Base-by-base conservation (phyloP, 2,113 vertebrate species). In the Melanerpes aurifrons region DNA sequence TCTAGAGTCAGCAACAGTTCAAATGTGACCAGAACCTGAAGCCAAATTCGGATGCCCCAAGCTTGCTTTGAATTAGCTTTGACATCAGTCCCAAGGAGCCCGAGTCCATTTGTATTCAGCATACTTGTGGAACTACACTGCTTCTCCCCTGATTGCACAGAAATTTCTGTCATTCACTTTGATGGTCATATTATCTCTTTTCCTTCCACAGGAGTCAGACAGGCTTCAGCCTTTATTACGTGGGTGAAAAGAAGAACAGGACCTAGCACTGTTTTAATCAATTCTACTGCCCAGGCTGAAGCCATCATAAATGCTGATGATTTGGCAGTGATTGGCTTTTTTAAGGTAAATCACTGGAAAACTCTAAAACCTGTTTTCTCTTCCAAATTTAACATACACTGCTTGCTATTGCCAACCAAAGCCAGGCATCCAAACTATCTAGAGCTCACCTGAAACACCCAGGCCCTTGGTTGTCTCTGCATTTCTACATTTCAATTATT, bases 171-270 rank as follows among this genome's bases (percentile, higher is more conserved):
- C 37, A 43, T 59, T 89, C 54, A 21, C 67, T 79, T 56, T 59
- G 14, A 84, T 10, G 15, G 57, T 53, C 32, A 58, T 74, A 94
- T 77, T 87, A 66, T 79, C 47, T 59, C 20, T 95, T 15, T 74
- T 91, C 25, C 74, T 73, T 91, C 83, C 26, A 26, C 73, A 99
- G 99, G 97, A 93, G 98, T 99, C 61, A 98, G 98, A 96, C 98
- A 94, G 67, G 98, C 98, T 1, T 93, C 98, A 18, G 97, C 98
- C 22, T 98, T 99, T 90, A 81, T 98, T 54, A 98, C 98, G 7
- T 99, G 99, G 99, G 89, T 99, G 75, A 98, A 97, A 93, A 98
- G 98, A 96, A 98, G 98, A 96, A 98, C 96, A 14, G 98, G 98
- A 37, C 97, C 97, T 17, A 98, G 98, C 64, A 92, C 97, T 17